Base-by-base conservation (phyloP, 2,888 invertebrate species). In the Lapara coniferarum region DNA sequence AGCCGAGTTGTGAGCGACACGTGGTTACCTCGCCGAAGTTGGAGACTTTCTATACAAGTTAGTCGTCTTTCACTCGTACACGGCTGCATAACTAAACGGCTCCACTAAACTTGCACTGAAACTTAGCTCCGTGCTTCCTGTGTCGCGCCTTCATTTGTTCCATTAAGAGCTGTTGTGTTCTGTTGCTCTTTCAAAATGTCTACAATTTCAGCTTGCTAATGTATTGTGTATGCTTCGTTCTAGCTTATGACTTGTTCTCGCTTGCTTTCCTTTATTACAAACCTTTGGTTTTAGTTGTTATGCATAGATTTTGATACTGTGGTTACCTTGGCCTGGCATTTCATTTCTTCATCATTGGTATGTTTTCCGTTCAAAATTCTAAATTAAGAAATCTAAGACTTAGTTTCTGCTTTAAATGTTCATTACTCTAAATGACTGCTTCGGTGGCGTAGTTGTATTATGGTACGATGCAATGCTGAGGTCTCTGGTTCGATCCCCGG, bases 81-180 rank as follows among this genome's bases (percentile, higher is more conserved):
- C 49, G 46, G 72, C 75, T 80, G 86, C 86, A 87, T 87, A 86
- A 84, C 87, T 85, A 84, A 85, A 79, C 78, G 77, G 74, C 78
- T 79, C 73, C 70, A 78, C 79, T 79, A 80, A 86, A 85, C 85
- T 86, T 84, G 80, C 79, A 73, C 75, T 76, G 78, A 79, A 85
- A 85, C 82, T 85, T 82, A 80, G 79, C 81, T 81, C 81, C 82
- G 81, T 79, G 81, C 75, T 81, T 84, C 83, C 80, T 81, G 75
- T 79, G 80, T 80, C 77, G 75, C 75, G 75, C 77, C 79, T 81
- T 83, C 84, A 82, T 86, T 85, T 85, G 82, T 83, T 80, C 78
- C 79, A 84, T 82, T 81, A 83, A 81, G 73, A 75, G 72, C 73
- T 74, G 74, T 74, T 74, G 74, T 73, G 73, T 73, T 68, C 68